Evolutionary conservation across 2,113 vertebrate genomes (phyloP).

Genomic region (Sturnira hondurensis): DNA sequence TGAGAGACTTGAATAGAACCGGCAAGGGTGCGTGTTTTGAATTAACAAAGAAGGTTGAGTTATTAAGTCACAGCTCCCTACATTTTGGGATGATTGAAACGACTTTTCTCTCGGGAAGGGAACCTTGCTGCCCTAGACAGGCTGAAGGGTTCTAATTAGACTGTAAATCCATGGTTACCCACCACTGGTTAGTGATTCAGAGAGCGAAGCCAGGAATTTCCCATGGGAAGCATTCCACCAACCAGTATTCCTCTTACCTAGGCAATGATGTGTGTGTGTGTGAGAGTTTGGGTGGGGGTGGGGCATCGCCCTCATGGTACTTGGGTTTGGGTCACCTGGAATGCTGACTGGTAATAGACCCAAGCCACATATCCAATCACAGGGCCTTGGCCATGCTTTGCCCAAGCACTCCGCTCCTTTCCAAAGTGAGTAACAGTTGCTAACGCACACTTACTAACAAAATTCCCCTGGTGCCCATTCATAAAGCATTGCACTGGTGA

Average conservation of each 20-base stretch:
- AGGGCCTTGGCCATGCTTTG: background rate
- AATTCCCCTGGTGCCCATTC: constrained; percentile 54
- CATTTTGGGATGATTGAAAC: constrained; percentile 15
- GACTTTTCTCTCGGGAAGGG: background rate
- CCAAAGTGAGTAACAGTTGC: constrained; percentile 59
- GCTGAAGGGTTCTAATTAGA: background rate
- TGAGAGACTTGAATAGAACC: background rate
- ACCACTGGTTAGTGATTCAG: background rate
- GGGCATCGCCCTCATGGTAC: background rate
- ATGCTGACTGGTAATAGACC: background rate
- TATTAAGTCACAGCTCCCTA: constrained; percentile 32
- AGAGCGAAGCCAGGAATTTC: background rate
- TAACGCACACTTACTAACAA: constrained; percentile 46
- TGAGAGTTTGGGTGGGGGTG: background rate
- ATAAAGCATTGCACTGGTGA: constrained; percentile 47
- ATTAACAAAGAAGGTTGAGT: constrained; percentile 29
- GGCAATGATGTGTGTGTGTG: background rate
- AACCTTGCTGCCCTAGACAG: background rate
- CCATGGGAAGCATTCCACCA: background rate
- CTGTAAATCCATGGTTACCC: background rate
- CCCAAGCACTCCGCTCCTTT: background rate
- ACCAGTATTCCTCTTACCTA: background rate
- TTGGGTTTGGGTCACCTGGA: background rate
- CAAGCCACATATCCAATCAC: background rate
- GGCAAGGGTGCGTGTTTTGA: constrained; percentile 24